phyloP scores from a whole-genome alignment of 1,140 invertebrate genomes.

The Meloidogyne exigua region DNA sequence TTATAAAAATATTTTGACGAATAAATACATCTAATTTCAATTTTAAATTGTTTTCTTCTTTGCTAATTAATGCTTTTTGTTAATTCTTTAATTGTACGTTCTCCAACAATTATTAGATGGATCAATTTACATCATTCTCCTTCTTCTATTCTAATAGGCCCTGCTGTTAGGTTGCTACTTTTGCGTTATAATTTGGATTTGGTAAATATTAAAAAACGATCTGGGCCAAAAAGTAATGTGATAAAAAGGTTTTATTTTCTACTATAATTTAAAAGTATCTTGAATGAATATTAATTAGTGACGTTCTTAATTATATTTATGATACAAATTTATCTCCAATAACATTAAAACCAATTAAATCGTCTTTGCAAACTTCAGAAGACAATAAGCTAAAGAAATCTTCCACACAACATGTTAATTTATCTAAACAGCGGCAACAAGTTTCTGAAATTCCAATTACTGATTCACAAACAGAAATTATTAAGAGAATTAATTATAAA shows the following conservation, averaged over 20 bases:
- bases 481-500: conserved; percentile 77
- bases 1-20: no score
- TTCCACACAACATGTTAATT: not conserved
- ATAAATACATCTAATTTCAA: no score
- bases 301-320: conserved; percentile 30
- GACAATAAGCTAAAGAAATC: conserved; percentile 13
- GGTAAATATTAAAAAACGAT: not conserved
- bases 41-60: no score
- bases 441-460: conserved; percentile 80
- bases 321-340: conserved; percentile 27
- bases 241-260: conserved; percentile 40
- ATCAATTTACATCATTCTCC: not conserved
- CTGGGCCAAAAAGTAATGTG: conserved; percentile 49
- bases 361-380: not conserved
- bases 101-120: not conserved
- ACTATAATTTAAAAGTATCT: no score
- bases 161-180: not conserved
- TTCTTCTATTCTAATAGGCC: not conserved
- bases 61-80: not conserved
- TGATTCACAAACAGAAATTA: conserved; percentile 74
- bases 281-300: conserved; percentile 21
- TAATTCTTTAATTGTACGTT: not conserved
- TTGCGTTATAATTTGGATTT: not conserved
- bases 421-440: not conserved
- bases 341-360: conserved; percentile 10